Evolutionary conservation across 2,888 invertebrate species (phyloP).

Genomic region (Eupithecia exiguata): DNA sequence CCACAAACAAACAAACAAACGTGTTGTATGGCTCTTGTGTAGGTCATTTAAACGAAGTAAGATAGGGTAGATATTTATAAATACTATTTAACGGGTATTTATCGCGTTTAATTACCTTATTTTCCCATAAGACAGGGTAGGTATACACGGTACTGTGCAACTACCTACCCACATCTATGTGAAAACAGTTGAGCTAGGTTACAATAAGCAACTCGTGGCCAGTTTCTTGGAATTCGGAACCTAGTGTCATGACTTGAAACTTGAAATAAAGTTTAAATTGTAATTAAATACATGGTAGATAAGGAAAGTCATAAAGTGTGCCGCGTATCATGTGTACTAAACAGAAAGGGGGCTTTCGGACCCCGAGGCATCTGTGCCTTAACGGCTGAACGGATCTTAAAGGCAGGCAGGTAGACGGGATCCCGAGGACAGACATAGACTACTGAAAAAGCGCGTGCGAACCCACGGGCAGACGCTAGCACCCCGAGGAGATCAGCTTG

Average conservation of each 20-base stretch:
- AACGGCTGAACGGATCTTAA: no score
- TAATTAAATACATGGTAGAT: not conserved
- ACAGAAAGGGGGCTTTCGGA: no score
- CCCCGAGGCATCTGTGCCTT: no score
- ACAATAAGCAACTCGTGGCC: not conserved
- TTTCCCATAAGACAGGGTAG: not conserved
- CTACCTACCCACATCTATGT: not conserved
- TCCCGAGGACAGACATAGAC: no score
- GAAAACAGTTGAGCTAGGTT: not conserved
- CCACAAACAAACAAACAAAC: slow-evolving; percentile 2
- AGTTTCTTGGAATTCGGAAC: not conserved
- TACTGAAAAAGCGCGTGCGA: no score
- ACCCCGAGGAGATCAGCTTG: no score
- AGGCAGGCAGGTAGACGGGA: no score
- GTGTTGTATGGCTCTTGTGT: not conserved
- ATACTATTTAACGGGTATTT: no score
- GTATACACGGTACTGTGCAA: not conserved
- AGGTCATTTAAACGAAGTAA: not conserved
- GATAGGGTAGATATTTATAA: no score
- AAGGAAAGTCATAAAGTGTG: not conserved
- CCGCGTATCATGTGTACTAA: not conserved
- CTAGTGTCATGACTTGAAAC: no score
- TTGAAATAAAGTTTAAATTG: not conserved
- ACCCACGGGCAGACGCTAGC: no score
- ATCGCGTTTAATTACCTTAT: no score